phyloP scores from a whole-genome alignment of 1,140 invertebrate species.

The Pogonognathellus flavescens region DNA sequence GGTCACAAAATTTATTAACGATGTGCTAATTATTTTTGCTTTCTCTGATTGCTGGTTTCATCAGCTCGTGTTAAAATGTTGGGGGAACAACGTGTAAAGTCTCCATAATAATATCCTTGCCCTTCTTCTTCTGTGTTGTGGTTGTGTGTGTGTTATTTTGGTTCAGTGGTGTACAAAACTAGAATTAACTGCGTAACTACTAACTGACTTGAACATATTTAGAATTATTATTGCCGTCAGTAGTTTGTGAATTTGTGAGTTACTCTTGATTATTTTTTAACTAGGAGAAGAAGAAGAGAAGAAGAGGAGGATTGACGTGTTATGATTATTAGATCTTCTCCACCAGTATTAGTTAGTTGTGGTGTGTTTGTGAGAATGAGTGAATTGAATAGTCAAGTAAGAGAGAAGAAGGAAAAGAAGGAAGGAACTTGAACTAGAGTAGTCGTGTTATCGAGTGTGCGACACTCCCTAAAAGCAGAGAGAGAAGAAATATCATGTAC shows the following conservation, averaged over 20 bases:
- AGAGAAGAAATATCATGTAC: slow-evolving; percentile 50
- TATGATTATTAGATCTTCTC: too few species aligned
- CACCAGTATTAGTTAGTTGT: neutral
- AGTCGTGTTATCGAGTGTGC: slow-evolving; percentile 49
- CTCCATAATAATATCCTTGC: slow-evolving; percentile 8
- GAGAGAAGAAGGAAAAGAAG: slow-evolving; percentile 25
- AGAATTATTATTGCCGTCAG: too few species aligned
- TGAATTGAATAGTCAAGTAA: slow-evolving; percentile 6
- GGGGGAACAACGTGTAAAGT: neutral
- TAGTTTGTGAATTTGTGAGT: too few species aligned
- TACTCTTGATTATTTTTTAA: too few species aligned
- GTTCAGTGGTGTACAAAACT: neutral
- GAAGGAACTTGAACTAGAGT: slow-evolving; percentile 40
- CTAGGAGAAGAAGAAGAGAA: too few species aligned
- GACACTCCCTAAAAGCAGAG: slow-evolving; percentile 49
- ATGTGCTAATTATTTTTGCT: neutral
- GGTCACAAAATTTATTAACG: too few species aligned
- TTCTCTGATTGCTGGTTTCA: neutral
- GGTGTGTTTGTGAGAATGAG: neutral
- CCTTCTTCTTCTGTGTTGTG: too few species aligned
- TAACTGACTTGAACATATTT: neutral
- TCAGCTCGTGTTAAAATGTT: neutral
- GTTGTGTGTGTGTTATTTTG: too few species aligned
- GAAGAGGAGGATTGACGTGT: too few species aligned
- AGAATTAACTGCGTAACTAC: neutral